Conservation (phyloP, 2,797 vertebrate species). For the Rachycentron canadum region DNA sequence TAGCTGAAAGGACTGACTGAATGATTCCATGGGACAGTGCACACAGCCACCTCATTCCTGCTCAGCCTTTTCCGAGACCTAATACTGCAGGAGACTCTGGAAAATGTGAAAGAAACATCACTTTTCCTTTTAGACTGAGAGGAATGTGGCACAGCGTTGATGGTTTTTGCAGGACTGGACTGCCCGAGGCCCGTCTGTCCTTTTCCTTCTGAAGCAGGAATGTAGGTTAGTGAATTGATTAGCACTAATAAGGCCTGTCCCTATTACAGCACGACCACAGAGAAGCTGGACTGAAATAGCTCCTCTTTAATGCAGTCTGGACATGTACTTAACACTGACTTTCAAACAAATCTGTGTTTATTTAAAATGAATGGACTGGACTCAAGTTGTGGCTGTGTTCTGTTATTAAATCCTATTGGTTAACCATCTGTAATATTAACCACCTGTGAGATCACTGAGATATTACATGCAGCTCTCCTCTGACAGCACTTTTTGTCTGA, state of each 20-base stretch:
- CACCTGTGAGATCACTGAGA: conserved; percentile 48
- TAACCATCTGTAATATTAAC: conserved; percentile 67
- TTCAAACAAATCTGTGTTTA: conserved; percentile 70
- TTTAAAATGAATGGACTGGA: conserved; percentile 56
- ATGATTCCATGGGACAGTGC: conserved; percentile 57
- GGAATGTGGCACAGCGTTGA: conserved; percentile 78
- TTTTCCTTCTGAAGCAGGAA: conserved; percentile 68
- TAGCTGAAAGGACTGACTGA: conserved; percentile 42
- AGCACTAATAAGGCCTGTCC: conserved; percentile 65
- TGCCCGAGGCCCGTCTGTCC: conserved; percentile 63
- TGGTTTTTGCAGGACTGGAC: conserved; percentile 72
- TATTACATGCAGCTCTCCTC: conserved; percentile 26
- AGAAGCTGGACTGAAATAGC: conserved; percentile 58
- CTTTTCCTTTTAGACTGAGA: conserved; percentile 70
- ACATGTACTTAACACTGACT: conserved; percentile 64
- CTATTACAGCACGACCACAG: conserved; percentile 58
- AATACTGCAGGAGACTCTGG: conserved; percentile 60
- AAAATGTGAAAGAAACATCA: conserved; percentile 69
- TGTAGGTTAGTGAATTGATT: conserved; percentile 79
- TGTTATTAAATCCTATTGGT: conserved; percentile 68
- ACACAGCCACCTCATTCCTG: conserved; percentile 61
- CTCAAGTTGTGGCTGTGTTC: conserved; percentile 46
- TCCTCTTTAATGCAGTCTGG: conserved; percentile 60
- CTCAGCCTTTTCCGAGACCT: conserved; percentile 68
- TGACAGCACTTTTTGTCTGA: conserved; percentile 14